A percentile compares a stretch with the other conserved stretches of the same genome.
phyloP scores from a whole-genome alignment of 1,140 invertebrate species.

The Cydia splendana region DNA sequence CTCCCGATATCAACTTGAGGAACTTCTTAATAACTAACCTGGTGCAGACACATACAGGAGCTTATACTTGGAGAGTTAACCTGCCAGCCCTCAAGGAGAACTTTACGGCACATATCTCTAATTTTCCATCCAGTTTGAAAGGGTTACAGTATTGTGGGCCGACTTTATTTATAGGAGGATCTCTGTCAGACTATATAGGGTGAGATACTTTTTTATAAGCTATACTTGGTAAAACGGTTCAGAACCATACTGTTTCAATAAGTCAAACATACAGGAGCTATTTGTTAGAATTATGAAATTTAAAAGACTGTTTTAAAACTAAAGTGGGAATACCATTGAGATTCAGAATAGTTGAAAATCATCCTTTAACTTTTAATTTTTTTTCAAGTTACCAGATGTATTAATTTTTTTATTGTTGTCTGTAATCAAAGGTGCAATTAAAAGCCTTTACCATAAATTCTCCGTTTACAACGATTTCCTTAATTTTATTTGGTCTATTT shows the following conservation, averaged over 20 bases:
- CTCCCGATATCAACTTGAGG: constrained; percentile 68
- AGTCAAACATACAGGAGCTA: too few relatives aligned
- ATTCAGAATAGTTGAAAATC: too few relatives aligned
- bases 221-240: background rate
- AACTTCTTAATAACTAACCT: constrained; percentile 92
- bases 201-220: constrained; percentile 62
- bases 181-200: constrained; percentile 89
- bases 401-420: too few relatives aligned
- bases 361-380: too few relatives aligned
- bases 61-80: constrained; percentile 87
- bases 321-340: too few relatives aligned
- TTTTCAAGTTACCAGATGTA: too few relatives aligned
- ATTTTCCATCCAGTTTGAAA: constrained; percentile 80
- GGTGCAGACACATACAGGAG: constrained; percentile 82
- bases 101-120: constrained; percentile 83
- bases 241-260: too few relatives aligned
- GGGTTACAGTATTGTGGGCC: constrained; percentile 83
- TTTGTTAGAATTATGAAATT: too few relatives aligned
- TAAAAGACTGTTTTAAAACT: too few relatives aligned
- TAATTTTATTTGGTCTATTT: constrained; percentile 45
- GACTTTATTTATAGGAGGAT: constrained; percentile 91
- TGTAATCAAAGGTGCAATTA: too few relatives aligned
- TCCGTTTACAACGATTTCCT: background rate
- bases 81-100: constrained; percentile 84
- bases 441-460: too few relatives aligned